Evolutionary conservation across 2,113 vertebrate genomes (phyloP), one percentile per base, ranked within the genome.

Genomic region (Albula goreensis): DNA sequence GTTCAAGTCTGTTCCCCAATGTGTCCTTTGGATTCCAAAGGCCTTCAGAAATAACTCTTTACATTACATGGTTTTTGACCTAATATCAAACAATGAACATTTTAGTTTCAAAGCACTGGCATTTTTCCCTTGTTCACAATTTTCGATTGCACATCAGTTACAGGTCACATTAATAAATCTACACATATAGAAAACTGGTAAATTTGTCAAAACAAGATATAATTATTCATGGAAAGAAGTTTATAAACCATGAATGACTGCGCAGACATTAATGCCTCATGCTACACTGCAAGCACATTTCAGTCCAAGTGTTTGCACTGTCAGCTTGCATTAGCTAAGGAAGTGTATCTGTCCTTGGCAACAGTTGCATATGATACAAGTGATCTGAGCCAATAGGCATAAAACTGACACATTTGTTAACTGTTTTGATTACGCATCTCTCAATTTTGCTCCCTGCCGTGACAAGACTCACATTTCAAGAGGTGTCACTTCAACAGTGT

Each of bases 11-110:
- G 60, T 63, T 74, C 9, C n/a, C n/a, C 9, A n/a, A 74, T 9
- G 22, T 74, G 66, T 88, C 92, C 93, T 93, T 86, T 90, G 92
- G 88, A 92, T 93, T 93, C 96, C n/a, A 95, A 93, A 93, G 93
- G 94, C 89, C 93, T 94, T 93, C 66, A 74, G 66, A 74, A 31
- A 31, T 25, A 8, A 74, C n/a, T 74, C 17, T 74, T 74, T 2
- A 9, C n/a, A 74, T 74, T 74, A 74, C 66, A 74, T 31, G 2
- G n/a, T 74, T n/a, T 74, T 74, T 74, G 66, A 74, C 66, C 66
- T 74, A 74, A 74, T 74, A 31, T 74, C n/a, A 74, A 74, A 74
- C n/a, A 5, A 4, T 19, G 17, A 17, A 70, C 63, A 70, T 70
- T 70, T 70, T 74, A 6, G 12, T 41, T 56, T 12, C 53, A 56